Percentiles rank a stretch among this genome's conserved stretches.
Evolutionary conservation across 2,797 vertebrate genomes (phyloP).

Genomic region (Thalassophryne amazonica): DNA sequence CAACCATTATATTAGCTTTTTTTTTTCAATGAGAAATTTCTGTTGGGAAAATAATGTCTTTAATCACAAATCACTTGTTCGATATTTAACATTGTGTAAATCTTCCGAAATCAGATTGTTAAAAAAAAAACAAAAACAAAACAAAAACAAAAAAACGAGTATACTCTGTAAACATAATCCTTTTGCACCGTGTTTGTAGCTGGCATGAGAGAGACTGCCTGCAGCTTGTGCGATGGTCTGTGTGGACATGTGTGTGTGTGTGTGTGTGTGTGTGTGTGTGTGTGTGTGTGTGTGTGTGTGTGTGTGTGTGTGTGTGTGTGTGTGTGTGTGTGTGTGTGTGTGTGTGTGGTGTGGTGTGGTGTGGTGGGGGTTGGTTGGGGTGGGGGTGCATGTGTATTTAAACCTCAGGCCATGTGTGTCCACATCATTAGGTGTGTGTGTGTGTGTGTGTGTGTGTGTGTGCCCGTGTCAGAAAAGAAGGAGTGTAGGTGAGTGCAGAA

Average conservation of each 20-base stretch:
- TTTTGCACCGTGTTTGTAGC: conserved; percentile 62
- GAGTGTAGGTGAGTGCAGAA: conserved; percentile 71
- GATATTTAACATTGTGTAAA: too few species aligned
- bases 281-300: conserved; percentile 61
- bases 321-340: conserved; percentile 9
- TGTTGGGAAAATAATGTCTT: too few species aligned
- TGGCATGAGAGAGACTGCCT: conserved; percentile 67
- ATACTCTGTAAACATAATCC: conserved; percentile 59
- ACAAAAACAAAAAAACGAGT: too few species aligned
- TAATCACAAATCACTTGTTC: too few species aligned
- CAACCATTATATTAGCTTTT: too few species aligned
- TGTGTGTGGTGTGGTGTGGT: background rate
- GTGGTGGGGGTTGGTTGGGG: background rate
- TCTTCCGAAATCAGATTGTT: too few species aligned
- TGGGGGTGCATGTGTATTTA: conserved; percentile 63
- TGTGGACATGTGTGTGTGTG: conserved; percentile 63
- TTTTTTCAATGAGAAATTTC: too few species aligned
- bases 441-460: conserved; percentile 4
- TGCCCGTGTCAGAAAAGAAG: conserved; percentile 22
- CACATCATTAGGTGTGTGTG: conserved; percentile 29
- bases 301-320: conserved; percentile 11
- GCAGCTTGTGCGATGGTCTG: conserved; percentile 70
- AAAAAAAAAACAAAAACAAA: too few species aligned
- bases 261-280: background rate
- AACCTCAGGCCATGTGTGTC: conserved; percentile 63